Percentiles rank a stretch among this genome's conserved stretches.
These are phyloP conservation scores for Nycticebus coucang DNA, from an alignment of 2,113 vertebrate species.

Conservation along the genomic window DNA sequence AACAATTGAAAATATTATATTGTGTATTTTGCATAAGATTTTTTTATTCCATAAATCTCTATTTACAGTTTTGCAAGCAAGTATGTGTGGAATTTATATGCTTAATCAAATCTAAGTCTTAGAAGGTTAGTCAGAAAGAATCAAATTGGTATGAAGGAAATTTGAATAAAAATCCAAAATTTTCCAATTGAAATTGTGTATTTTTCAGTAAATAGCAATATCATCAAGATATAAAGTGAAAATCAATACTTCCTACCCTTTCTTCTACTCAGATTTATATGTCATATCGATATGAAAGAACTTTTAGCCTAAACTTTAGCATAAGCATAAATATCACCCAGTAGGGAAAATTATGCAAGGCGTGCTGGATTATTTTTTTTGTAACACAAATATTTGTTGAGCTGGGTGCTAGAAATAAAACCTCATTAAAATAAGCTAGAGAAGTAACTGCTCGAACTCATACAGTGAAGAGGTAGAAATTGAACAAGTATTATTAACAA, in stretches of 20 bases:
- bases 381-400: conserved; percentile 18
- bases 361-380: neutral
- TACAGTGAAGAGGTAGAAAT: neutral
- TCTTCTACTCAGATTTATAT: neutral
- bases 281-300: neutral
- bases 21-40: neutral
- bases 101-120: neutral
- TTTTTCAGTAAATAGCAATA: neutral
- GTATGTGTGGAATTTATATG: neutral
- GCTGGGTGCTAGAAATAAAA: conserved; percentile 1
- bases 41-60: neutral
- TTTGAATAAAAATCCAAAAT: neutral
- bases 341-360: neutral
- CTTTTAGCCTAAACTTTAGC: neutral
- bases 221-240: neutral
- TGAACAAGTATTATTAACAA: neutral
- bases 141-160: neutral
- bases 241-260: conserved; percentile 12
- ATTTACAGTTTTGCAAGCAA: neutral
- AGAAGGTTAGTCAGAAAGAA: neutral
- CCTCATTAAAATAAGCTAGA: conserved; percentile 27
- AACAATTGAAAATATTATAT: neutral
- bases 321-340: neutral
- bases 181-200: neutral
- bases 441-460: neutral